These are phyloP conservation scores for Drosophila recens DNA, from an alignment of 2,888 invertebrate genomes.

Conservation along the genomic window DNA sequence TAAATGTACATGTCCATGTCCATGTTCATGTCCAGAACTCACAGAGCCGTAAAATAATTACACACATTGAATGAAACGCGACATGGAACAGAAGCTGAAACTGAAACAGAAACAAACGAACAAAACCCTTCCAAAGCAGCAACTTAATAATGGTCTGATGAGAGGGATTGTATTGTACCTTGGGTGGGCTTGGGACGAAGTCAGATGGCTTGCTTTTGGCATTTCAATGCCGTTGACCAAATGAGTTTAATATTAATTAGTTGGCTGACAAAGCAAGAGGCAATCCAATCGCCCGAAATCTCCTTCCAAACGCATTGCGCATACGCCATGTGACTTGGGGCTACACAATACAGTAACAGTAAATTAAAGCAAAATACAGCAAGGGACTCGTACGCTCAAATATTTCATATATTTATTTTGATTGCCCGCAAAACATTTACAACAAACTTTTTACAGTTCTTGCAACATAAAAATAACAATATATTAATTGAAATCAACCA, in stretches of 20 bases:
- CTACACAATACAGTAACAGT: slow-evolving; percentile 17
- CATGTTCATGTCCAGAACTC: slow-evolving; percentile 34
- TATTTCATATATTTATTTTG: slow-evolving; percentile 26
- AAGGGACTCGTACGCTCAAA: background rate
- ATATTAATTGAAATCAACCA: slow-evolving; percentile 48
- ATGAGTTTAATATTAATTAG: slow-evolving; percentile 78
- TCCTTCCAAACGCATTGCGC: slow-evolving; percentile 25
- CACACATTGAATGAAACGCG: slow-evolving; percentile 72
- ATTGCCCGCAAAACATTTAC: slow-evolving; percentile 34
- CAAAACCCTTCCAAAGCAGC: slow-evolving; percentile 6
- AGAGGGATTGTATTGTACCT: background rate
- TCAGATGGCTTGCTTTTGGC: slow-evolving; percentile 60
- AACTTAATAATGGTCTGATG: background rate
- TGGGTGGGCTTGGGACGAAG: slow-evolving; percentile 6
- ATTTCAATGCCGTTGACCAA: slow-evolving; percentile 68
- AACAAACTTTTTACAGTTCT: slow-evolving; percentile 13
- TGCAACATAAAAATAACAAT: slow-evolving; percentile 49
- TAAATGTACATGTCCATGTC: slow-evolving; percentile 32
- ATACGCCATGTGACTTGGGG: slow-evolving; percentile 35
- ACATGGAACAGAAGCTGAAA: slow-evolving; percentile 52
- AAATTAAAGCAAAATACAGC: slow-evolving; percentile 57
- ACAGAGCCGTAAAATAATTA: slow-evolving; percentile 71
- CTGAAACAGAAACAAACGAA: slow-evolving; percentile 21
- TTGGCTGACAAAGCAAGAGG: slow-evolving; percentile 50
- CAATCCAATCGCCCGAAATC: slow-evolving; percentile 25